A percentile compares a stretch with the other conserved stretches of the same genome.
phyloP scores from a whole-genome alignment of 2,797 vertebrate genomes.

The Poeciliopsis infans region DNA sequence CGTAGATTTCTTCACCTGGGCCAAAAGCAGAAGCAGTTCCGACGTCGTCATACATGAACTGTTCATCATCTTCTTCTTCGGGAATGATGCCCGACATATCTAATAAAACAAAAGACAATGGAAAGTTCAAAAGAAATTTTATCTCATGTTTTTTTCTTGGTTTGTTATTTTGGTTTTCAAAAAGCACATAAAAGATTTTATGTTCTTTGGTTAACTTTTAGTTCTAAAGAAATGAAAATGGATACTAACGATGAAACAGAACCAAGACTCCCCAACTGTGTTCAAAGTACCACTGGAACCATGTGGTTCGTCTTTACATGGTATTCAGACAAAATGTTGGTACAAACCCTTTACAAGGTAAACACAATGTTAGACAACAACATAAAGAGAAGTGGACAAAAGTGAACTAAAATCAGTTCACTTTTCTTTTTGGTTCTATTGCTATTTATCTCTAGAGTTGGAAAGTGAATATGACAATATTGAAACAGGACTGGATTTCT shows the following conservation, averaged over 20 bases:
- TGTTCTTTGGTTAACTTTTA: not conserved
- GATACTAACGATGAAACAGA: not conserved
- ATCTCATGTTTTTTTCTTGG: not conserved
- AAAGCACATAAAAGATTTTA: not conserved
- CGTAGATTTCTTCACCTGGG: conserved; percentile 91
- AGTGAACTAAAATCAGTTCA: not conserved
- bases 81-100: conserved; percentile 88
- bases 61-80: conserved; percentile 83
- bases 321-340: not conserved
- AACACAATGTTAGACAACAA: not conserved
- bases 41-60: conserved; percentile 87
- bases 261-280: not conserved
- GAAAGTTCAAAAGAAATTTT: not conserved
- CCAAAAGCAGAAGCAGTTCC: conserved; percentile 56
- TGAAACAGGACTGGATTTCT: not conserved
- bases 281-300: not conserved
- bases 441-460: not conserved
- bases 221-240: not conserved
- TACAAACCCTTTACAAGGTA: not conserved
- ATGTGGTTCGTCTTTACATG: not conserved
- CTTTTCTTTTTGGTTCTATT: not conserved
- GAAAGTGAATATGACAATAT: not conserved
- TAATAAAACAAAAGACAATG: conserved; percentile 47
- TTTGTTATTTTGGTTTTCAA: not conserved
- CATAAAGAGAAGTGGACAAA: not conserved